Evolutionary conservation across 2,888 invertebrate species (phyloP), one percentile per base, ranked within the genome.

Genomic region (Ceramica pisi): DNA sequence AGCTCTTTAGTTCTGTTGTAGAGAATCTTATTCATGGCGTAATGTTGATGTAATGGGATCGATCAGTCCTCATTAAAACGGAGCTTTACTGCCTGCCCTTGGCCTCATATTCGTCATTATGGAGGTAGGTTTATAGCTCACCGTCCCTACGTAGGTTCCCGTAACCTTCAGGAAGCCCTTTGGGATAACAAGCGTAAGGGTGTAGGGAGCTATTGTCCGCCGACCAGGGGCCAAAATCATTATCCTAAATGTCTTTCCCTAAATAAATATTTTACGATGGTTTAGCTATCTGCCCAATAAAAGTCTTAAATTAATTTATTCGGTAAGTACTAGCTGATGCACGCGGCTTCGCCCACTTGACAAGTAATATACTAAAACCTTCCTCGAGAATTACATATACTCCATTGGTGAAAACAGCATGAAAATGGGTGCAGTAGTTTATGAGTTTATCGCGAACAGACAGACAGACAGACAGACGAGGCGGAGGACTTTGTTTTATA

Each of bases 141-240:
- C 14, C 67, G 10, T 31, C 19, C 31, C 14, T 31, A 21, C 19
- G 19, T 35, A 26, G 48, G 35, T 46, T 31, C 41, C 38, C 31
- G 57, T 67, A 59, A 75, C 68, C 51, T 59, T 67, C 46, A 67
- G n/a, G 53, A 71, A 55, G 14, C 55, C 74, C 55, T 76, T 76
- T 68, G 53, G 77, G 60, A 76, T 60, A 76, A 60, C 69, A 55
- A 67, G 76, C 75, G 51, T 66, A 67, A 51, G 19, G 66, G 56
- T 38, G 26, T 41, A 41, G 31, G 44, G 48, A 4, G 56, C 6
- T 56, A 19, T 50, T 66, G 3, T 66, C 44, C 26, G 14, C 23
- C 50, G 51, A 50, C 67, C 12, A 21, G 48, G 19, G n/a, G 44
- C 41, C 21, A 59, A 31, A 75, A 75, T 53, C 35, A 57, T 35